A percentile compares a stretch with the other conserved stretches of the same genome.
Conservation (phyloP, 2,888 invertebrate species). For the Drosophila aldrichi region DNA sequence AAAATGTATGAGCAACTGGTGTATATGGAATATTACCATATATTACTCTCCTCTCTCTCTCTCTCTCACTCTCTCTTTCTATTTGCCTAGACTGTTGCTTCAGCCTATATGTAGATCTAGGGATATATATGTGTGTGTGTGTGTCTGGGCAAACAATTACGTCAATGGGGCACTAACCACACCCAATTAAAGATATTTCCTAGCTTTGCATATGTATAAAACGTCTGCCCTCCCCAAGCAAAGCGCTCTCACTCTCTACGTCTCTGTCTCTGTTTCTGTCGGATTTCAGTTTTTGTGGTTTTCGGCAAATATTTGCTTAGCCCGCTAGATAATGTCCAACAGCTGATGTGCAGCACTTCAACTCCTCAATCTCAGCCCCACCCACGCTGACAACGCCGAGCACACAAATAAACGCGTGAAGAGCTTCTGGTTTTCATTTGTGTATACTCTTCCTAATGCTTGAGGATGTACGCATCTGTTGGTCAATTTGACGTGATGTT, state of each 20-base stretch:
- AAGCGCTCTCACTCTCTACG: conserved; percentile 24
- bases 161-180: conserved; percentile 56
- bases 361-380: background rate
- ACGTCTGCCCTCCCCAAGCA: conserved; percentile 23
- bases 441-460: conserved; percentile 17
- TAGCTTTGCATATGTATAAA: conserved; percentile 13
- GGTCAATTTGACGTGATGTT: background rate
- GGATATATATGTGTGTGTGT: conserved; percentile 28
- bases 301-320: conserved; percentile 53
- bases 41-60: conserved; percentile 3
- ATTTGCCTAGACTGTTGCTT: conserved; percentile 42
- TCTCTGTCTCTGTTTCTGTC: background rate
- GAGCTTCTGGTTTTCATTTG: conserved; percentile 41
- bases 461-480: background rate
- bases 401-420: conserved; percentile 22
- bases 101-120: conserved; percentile 8
- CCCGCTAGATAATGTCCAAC: conserved; percentile 43
- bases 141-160: conserved; percentile 68
- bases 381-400: conserved; percentile 1
- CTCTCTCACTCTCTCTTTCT: background rate
- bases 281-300: background rate
- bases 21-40: conserved; percentile 47
- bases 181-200: conserved; percentile 54
- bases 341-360: conserved; percentile 50
- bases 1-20: conserved; percentile 13